These are phyloP conservation scores for Sterna hirundo DNA, from an alignment of 2,113 vertebrate species.

Conservation along the genomic window DNA sequence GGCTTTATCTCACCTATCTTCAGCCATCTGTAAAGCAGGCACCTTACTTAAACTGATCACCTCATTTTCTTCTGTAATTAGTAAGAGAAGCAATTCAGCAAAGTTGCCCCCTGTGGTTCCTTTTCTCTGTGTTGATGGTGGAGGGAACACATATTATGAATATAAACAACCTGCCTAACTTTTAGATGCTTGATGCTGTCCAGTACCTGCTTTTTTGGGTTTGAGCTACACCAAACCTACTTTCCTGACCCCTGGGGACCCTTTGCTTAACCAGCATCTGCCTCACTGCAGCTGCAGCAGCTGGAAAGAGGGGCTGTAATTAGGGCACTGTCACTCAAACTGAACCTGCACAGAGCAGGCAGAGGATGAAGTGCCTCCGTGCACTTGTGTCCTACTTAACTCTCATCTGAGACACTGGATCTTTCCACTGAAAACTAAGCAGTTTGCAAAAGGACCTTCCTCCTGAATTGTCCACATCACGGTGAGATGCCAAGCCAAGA, in stretches of 20 bases:
- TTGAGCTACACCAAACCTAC: not conserved
- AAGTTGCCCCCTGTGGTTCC: not conserved
- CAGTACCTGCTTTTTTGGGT: not conserved
- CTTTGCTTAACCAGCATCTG: not conserved
- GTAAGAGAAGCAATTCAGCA: not conserved
- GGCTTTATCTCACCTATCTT: not conserved
- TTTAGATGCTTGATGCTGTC: not conserved
- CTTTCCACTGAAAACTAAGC: not conserved
- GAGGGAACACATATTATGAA: not conserved
- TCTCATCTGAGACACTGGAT: not conserved
- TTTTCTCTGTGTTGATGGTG: not conserved
- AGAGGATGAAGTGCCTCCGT: not conserved
- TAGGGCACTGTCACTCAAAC: not conserved
- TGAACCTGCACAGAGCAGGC: not conserved
- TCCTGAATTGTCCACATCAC: not conserved
- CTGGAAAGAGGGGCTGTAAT: not conserved
- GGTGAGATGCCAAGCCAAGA: not conserved
- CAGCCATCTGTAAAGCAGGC: not conserved
- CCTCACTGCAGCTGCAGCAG: not conserved
- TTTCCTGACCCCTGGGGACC: not conserved
- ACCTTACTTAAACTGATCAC: not conserved
- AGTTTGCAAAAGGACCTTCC: not conserved
- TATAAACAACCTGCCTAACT: not conserved
- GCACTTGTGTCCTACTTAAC: not conserved
- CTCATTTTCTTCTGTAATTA: not conserved